A percentile compares a stretch with the other conserved stretches of the same genome.
Evolutionary conservation across 2,113 vertebrate genomes (phyloP).

Genomic region (Empidonax alnorum): DNA sequence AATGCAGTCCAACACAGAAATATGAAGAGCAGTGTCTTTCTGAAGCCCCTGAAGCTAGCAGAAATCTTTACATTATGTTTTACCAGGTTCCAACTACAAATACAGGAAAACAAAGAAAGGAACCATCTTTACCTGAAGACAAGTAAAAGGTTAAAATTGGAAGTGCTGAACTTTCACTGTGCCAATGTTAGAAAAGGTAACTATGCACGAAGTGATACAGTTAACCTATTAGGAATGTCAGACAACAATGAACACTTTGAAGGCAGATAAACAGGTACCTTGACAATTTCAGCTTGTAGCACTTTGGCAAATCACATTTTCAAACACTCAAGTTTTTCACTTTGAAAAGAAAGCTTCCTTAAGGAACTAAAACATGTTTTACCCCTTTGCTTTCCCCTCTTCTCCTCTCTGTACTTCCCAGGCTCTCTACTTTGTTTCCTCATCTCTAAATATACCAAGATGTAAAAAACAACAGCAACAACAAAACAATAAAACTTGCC

Average conservation of each 20-base stretch:
- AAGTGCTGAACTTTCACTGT: not conserved
- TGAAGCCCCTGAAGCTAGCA: not conserved
- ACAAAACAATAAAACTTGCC: too few relatives aligned
- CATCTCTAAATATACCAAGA: not conserved
- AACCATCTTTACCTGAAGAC: not conserved
- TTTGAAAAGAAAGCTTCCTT: not conserved
- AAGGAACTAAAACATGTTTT: not conserved
- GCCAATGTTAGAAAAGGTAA: not conserved
- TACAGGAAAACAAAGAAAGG: not conserved
- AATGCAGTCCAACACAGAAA: not conserved
- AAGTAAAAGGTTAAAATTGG: not conserved
- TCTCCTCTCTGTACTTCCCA: not conserved
- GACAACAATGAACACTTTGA: not conserved
- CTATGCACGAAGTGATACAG: not conserved
- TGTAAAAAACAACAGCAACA: not conserved
- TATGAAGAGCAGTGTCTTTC: not conserved
- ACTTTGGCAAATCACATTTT: not conserved
- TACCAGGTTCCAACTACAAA: not conserved
- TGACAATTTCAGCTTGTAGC: not conserved
- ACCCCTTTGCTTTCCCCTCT: not conserved
- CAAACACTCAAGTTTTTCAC: not conserved
- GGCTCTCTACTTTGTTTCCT: not conserved
- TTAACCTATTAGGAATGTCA: not conserved
- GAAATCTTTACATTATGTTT: not conserved
- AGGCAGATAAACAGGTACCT: not conserved